These are phyloP conservation scores for Coptodon bakossiorum DNA, from an alignment of 2,113 vertebrate species.

Conservation along the genomic window DNA sequence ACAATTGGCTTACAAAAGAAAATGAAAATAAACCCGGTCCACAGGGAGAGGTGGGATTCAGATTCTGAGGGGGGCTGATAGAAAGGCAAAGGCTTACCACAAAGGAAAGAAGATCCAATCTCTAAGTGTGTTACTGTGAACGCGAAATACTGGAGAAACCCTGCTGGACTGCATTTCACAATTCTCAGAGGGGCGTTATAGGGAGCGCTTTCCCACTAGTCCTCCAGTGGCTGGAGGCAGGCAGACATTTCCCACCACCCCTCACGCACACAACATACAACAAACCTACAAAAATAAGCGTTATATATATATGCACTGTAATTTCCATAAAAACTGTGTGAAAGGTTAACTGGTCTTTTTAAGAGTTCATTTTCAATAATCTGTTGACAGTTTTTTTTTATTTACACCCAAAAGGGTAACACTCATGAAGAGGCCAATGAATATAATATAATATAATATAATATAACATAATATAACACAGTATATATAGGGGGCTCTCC, in stretches of 20 bases:
- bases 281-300: neutral
- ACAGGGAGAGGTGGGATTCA: neutral
- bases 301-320: neutral
- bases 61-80: neutral
- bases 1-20: neutral
- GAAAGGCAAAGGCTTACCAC: neutral
- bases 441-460: neutral
- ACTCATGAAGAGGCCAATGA: neutral
- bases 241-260: conserved; percentile 13
- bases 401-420: neutral
- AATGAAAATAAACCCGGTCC: conserved; percentile 4
- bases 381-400: neutral
- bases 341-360: neutral
- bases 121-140: conserved; percentile 10
- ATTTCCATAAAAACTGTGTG: neutral
- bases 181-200: conserved; percentile 6
- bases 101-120: conserved; percentile 14
- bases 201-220: neutral
- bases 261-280: neutral
- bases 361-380: neutral
- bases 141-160: neutral
- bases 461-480: neutral
- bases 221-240: conserved; percentile 5
- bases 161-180: conserved; percentile 30
- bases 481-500: neutral